Evolutionary conservation across 2,797 vertebrate genomes (phyloP).

Genomic region (Oreonectes daqikongensis): DNA sequence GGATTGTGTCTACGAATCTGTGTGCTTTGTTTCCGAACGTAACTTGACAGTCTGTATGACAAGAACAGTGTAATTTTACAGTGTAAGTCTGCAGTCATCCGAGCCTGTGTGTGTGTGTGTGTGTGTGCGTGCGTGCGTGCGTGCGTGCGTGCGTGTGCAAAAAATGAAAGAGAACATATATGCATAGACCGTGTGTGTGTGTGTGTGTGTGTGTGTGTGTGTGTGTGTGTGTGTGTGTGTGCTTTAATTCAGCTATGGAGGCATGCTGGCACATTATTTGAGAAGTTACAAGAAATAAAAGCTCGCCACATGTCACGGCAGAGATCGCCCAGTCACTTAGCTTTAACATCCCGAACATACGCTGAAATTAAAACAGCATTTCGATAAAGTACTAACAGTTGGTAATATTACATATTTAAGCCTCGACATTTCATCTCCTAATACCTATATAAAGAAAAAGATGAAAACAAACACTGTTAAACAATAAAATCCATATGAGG

Average conservation of each 20-base stretch:
- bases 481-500: constrained; percentile 73
- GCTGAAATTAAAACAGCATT: constrained; percentile 1
- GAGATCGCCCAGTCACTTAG: neutral
- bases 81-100: constrained; percentile 18
- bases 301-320: constrained; percentile 20
- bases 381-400: neutral
- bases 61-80: constrained; percentile 66
- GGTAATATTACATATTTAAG: constrained; percentile 11
- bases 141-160: neutral
- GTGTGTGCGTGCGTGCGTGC: constrained; percentile 15
- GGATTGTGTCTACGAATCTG: constrained; percentile 51
- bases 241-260: constrained; percentile 48
- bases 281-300: constrained; percentile 64
- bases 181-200: constrained; percentile 7
- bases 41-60: constrained; percentile 64
- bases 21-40: constrained; percentile 56
- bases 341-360: neutral
- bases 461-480: constrained; percentile 35
- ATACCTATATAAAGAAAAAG: constrained; percentile 8
- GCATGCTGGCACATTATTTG: constrained; percentile 72
- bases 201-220: too few relatives aligned
- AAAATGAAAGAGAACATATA: neutral
- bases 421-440: neutral
- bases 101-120: constrained; percentile 31
- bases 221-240: constrained; percentile 10